phyloP scores from a whole-genome alignment of 2,797 vertebrate genomes.

The Threskiornis aethiopicus region DNA sequence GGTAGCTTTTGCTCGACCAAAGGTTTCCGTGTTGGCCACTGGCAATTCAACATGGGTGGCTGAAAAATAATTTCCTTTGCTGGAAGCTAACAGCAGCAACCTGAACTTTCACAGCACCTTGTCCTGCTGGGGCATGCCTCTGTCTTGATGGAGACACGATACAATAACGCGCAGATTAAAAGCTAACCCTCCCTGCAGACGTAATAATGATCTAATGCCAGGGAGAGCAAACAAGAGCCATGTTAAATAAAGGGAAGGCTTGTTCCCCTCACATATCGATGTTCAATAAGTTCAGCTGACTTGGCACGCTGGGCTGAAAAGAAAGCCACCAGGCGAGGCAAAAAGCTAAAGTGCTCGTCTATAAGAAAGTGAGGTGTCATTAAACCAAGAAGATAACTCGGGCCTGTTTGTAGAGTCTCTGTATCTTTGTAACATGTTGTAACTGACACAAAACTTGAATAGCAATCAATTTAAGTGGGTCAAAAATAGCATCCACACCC shows the following conservation, averaged over 20 bases:
- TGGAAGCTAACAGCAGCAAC: conserved; percentile 20
- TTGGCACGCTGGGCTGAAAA: neutral
- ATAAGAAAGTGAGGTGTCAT: neutral
- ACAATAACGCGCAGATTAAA: conserved; percentile 28
- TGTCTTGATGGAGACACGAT: conserved; percentile 1
- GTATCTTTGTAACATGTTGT: neutral
- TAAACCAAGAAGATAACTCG: neutral
- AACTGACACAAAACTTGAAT: conserved; percentile 40
- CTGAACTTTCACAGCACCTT: conserved; percentile 37
- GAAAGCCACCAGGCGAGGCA: neutral
- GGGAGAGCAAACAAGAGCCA: conserved; percentile 19
- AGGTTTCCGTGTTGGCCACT: neutral
- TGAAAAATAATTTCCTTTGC: conserved; percentile 41
- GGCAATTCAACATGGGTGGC: conserved; percentile 32
- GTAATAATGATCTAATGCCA: neutral
- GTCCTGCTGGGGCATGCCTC: conserved; percentile 35
- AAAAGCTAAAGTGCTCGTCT: neutral
- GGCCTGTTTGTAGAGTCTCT: neutral
- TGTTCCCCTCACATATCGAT: neutral
- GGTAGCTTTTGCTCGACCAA: neutral
- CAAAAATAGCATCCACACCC: conserved; percentile 32
- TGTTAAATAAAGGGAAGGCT: neutral
- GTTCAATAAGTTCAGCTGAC: neutral
- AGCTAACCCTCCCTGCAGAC: conserved; percentile 24
- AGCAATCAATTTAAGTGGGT: neutral